These are phyloP conservation scores for Rutilus rutilus DNA, from an alignment of 2,113 vertebrate species.

Conservation along the genomic window DNA sequence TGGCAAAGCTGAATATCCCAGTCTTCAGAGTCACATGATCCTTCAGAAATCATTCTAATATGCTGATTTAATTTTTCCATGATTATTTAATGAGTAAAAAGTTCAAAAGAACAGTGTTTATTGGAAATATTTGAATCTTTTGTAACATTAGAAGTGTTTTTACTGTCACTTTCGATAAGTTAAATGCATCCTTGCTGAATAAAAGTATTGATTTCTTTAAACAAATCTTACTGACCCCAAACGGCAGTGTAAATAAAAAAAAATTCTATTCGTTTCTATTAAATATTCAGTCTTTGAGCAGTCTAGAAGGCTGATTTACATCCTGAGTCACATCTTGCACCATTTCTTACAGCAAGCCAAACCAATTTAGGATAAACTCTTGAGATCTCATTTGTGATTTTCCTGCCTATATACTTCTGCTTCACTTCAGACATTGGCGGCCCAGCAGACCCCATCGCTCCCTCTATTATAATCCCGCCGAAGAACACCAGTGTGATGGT, in stretches of 20 bases:
- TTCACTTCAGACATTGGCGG: conserved; percentile 84
- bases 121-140: neutral
- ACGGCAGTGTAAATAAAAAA: neutral
- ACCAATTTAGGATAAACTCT: conserved; percentile 1
- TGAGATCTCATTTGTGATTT: conserved; percentile 30
- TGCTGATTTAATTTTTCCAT: neutral
- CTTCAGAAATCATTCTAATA: neutral
- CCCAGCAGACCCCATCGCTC: conserved; percentile 93
- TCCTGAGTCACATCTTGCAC: neutral
- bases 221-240: neutral
- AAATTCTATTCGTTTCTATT: neutral
- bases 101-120: neutral
- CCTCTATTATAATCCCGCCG: conserved; percentile 91
- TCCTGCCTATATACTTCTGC: conserved; percentile 37
- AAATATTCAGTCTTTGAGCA: neutral
- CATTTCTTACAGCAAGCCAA: neutral
- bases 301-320: neutral
- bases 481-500: conserved; percentile 94
- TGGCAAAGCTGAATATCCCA: neutral
- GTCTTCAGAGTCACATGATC: neutral
- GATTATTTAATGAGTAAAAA: neutral
- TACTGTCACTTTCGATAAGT: neutral
- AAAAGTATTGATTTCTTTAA: neutral
- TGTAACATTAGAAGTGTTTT: neutral
- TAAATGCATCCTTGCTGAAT: neutral